A percentile compares a stretch with the other conserved stretches of the same genome.
phyloP scores from a whole-genome alignment of 2,888 invertebrate species.

The Toxonevra muliebris region DNA sequence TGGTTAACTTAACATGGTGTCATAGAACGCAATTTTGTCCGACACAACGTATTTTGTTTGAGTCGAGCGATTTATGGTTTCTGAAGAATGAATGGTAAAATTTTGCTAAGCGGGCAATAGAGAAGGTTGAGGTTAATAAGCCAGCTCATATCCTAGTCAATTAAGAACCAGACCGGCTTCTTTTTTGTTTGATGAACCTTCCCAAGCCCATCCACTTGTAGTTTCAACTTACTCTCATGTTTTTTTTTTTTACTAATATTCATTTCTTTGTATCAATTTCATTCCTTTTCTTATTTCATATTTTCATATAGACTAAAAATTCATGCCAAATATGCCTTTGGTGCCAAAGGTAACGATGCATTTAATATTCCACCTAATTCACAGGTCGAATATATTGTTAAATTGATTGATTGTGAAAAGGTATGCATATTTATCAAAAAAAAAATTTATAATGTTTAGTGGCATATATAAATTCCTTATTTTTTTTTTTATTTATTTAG shows the following conservation, averaged over 20 bases:
- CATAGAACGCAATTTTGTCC: too few species aligned
- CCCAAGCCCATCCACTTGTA: too few species aligned
- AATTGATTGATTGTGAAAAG: conserved; percentile 85
- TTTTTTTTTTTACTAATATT: conserved; percentile 57
- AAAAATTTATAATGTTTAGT: background rate
- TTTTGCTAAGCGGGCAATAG: too few species aligned
- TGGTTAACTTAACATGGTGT: too few species aligned
- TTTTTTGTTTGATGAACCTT: too few species aligned
- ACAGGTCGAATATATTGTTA: conserved; percentile 81
- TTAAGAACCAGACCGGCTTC: too few species aligned
- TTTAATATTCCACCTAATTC: conserved; percentile 83
- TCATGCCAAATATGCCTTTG: conserved; percentile 83
- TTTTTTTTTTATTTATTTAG: conserved; percentile 58
- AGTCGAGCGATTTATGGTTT: too few species aligned
- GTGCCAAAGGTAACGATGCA: conserved; percentile 73
- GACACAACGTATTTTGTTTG: too few species aligned
- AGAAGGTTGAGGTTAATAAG: too few species aligned
- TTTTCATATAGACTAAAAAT: conserved; percentile 68
- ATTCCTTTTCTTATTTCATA: background rate
- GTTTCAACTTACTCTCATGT: too few species aligned
- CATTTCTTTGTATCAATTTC: conserved; percentile 66
- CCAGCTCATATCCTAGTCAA: too few species aligned
- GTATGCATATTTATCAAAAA: conserved; percentile 58
- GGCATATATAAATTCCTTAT: conserved; percentile 7
- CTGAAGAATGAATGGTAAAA: too few species aligned